Evolutionary conservation across 2,888 invertebrate species (phyloP).

Genomic region (Polia nebulosa): DNA sequence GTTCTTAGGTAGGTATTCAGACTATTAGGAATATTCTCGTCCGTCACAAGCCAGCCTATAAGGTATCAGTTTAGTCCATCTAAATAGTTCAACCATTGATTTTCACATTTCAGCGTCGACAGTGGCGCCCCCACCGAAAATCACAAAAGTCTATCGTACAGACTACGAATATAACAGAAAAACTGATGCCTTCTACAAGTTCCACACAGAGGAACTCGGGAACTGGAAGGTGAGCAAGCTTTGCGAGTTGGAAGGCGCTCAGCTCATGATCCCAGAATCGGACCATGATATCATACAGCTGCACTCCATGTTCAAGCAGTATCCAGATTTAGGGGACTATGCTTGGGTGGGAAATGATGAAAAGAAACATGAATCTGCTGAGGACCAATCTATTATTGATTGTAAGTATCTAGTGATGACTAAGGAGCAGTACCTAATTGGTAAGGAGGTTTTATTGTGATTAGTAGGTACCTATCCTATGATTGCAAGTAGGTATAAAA

Average conservation of each 20-base stretch:
- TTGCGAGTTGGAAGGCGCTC: conserved; percentile 75
- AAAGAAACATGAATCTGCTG: conserved; percentile 71
- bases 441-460: no score
- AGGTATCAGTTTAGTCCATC: no score
- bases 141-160: conserved; percentile 71
- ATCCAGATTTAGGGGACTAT: conserved; percentile 75
- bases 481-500: no score
- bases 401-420: conserved; percentile 48
- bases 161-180: conserved; percentile 79
- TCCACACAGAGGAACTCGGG: conserved; percentile 72
- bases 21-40: neutral
- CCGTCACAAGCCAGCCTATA: no score
- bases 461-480: no score
- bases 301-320: conserved; percentile 79
- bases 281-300: conserved; percentile 72
- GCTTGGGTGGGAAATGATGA: conserved; percentile 77
- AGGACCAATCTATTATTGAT: conserved; percentile 68
- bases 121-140: conserved; percentile 45
- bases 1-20: no score
- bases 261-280: conserved; percentile 70
- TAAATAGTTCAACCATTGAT: neutral
- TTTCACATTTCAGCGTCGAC: conserved; percentile 46
- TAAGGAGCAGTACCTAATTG: no score
- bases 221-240: conserved; percentile 25
- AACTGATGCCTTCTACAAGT: conserved; percentile 81